These are phyloP conservation scores for Euura lappo DNA, from an alignment of 1,140 invertebrate genomes.

Conservation along the genomic window DNA sequence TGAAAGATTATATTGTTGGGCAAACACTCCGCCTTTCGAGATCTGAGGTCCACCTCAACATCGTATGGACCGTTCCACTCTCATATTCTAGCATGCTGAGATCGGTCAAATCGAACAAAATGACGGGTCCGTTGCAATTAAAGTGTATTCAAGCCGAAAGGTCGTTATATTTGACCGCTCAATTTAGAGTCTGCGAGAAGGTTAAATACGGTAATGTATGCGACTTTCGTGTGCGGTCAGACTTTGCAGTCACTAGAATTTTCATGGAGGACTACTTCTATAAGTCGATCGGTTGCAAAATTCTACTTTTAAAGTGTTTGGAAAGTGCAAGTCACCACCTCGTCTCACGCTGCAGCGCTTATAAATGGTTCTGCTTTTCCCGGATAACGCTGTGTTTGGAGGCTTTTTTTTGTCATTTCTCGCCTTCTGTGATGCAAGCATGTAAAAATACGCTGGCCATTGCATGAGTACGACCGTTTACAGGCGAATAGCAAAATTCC, in stretches of 20 bases:
- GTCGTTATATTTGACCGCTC: too few species aligned
- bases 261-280: neutral
- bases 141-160: too few species aligned
- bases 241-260: neutral
- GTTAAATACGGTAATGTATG: too few species aligned
- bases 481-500: neutral
- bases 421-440: too few species aligned
- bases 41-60: neutral
- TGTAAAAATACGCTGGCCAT: too few species aligned
- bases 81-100: neutral
- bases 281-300: neutral
- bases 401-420: too few species aligned
- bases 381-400: too few species aligned
- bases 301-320: neutral
- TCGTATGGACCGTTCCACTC: neutral
- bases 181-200: too few species aligned
- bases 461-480: neutral
- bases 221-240: too few species aligned
- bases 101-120: too few species aligned
- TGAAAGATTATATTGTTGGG: neutral
- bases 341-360: neutral
- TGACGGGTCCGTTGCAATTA: too few species aligned
- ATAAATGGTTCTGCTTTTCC: neutral
- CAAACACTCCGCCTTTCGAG: neutral
- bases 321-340: neutral